These are phyloP conservation scores for Pseudomugil gertrudae DNA, from an alignment of 2,797 vertebrate genomes.

Conservation along the genomic window DNA sequence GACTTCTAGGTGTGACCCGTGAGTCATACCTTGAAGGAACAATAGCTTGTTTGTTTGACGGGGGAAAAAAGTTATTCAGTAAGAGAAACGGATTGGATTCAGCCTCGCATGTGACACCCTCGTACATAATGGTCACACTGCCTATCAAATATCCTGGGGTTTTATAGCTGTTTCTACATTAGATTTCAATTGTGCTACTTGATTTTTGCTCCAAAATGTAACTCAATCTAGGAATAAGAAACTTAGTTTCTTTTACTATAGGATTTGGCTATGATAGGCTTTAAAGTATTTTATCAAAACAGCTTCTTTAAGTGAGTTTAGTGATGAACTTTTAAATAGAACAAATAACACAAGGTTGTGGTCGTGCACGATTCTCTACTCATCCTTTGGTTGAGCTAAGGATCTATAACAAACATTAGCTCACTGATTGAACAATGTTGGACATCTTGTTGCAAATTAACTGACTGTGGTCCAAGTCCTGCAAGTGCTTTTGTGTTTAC, in stretches of 20 bases:
- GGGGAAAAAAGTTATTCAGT: constrained; percentile 27
- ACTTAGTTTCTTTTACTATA: constrained; percentile 6
- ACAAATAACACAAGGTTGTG: neutral
- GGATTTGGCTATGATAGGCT: neutral
- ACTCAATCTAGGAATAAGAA: neutral
- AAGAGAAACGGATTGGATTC: constrained; percentile 32
- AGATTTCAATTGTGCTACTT: neutral
- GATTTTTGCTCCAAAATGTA: constrained; percentile 8
- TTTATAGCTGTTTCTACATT: constrained; percentile 14
- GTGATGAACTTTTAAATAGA: constrained; percentile 11
- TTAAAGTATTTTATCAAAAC: neutral
- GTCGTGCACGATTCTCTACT: constrained; percentile 5
- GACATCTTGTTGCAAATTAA: constrained; percentile 52
- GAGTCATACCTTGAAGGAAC: constrained; percentile 64
- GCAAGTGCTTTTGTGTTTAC: neutral
- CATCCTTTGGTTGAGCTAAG: constrained; percentile 13
- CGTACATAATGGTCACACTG: constrained; percentile 12
- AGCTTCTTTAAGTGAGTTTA: neutral
- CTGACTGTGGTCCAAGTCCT: constrained; percentile 11
- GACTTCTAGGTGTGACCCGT: constrained; percentile 43
- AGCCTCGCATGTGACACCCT: constrained; percentile 17
- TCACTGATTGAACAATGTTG: constrained; percentile 23
- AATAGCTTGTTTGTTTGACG: constrained; percentile 68
- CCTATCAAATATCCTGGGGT: constrained; percentile 4
- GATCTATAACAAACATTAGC: constrained; percentile 8